These are phyloP conservation scores for Mormyrus hasselquistii DNA, from an alignment of 2,797 vertebrate genomes.

Conservation along the genomic window DNA sequence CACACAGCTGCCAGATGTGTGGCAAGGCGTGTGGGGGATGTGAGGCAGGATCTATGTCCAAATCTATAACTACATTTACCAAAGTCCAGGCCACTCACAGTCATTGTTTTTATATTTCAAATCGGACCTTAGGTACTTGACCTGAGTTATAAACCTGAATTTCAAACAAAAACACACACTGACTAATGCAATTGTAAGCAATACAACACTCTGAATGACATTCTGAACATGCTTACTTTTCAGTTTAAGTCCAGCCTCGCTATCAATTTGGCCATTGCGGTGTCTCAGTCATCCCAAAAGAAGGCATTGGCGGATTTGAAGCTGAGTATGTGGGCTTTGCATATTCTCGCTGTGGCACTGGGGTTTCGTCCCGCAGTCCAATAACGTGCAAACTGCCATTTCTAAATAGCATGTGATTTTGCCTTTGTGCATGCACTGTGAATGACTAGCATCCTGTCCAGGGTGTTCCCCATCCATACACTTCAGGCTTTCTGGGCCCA, in stretches of 20 bases:
- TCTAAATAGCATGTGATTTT: neutral
- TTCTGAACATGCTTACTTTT: neutral
- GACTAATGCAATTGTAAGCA: neutral
- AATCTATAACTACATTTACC: neutral
- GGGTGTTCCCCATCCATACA: neutral
- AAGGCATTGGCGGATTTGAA: neutral
- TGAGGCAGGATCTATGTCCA: neutral
- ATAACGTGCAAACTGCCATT: neutral
- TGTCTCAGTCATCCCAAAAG: neutral
- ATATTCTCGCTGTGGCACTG: neutral
- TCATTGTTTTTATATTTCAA: neutral
- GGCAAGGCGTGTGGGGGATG: neutral
- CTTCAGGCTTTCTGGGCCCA: neutral
- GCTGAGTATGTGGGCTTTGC: neutral
- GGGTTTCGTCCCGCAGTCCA: neutral
- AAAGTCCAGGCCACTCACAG: neutral
- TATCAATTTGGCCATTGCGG: neutral
- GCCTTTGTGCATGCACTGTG: neutral
- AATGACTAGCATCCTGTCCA: neutral
- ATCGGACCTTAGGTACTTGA: neutral
- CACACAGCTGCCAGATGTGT: neutral
- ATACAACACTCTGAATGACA: neutral
- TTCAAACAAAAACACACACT: neutral
- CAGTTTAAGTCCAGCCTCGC: neutral
- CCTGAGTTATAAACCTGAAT: neutral